Evolutionary conservation across 1,140 invertebrate species (phyloP), one percentile per base, ranked within the genome.

Genomic region (Babylonia areolata): DNA sequence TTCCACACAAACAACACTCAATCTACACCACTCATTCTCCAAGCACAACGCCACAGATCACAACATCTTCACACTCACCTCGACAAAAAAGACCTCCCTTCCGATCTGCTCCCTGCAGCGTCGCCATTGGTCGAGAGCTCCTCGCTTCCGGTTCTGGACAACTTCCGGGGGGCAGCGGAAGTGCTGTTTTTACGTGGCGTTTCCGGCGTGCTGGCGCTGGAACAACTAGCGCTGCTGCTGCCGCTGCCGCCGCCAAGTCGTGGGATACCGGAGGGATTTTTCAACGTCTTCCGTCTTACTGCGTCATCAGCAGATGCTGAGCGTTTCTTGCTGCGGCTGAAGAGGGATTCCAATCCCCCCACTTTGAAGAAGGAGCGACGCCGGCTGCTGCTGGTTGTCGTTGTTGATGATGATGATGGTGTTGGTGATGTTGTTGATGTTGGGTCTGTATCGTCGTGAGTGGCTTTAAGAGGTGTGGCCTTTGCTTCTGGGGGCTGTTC

Each of bases 391-490:
- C 17, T 28, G 5, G 58, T 23, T 6, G 58, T 3, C 23, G 58
- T 28, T 64, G 15, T 64, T 17, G 58, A 15, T 64, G 58, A 3
- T 23, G 58, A 6, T 64, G 58, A 20, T 23, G 58, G 15, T 28
- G 81, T 20, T 0, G 20, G 37, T 1, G 84, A n/a, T 28, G 80
- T 42, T 28, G 84, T 64, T 5, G 20, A 23, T 64, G 58, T 23
- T 64, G 58, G 58, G 12, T 86, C 23, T 69, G 64, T 31, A 69
- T 86, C 42, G 20, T 37, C n/a, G 84, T 91, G 88, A 12, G 73
- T 89, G 2, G 88, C 91, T 87, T 90, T 92, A 51, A 92, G 84
- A 35, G 91, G 91, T 23, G 33, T 42, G 11, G 87, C 46, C 80
- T 91, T 92, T 0, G 82, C 73, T 2, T 87, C 86, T 40, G 90